Base-by-base conservation (phyloP, 2,113 vertebrate genomes). In the Phocoena sinus region DNA sequence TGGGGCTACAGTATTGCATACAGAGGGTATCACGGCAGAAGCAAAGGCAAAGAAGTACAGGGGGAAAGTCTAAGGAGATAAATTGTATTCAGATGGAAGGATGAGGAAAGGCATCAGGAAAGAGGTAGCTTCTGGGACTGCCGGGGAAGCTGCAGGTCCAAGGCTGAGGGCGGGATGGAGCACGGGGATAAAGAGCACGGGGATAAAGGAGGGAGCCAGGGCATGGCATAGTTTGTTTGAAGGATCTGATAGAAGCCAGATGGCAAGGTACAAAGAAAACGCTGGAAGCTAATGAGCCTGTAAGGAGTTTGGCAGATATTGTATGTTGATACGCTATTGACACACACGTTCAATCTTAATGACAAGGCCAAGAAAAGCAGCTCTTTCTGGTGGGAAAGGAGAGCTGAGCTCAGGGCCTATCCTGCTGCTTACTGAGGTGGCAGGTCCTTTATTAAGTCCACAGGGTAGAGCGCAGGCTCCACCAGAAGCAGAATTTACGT, bases 1-100 rank as follows among this genome's bases (percentile, higher is more conserved):
- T 0, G 2, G 6, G 60, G 47, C 36, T 20, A 36, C 5, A 28
- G 7, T 17, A 20, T 1, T 8, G 25, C n/a, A 5, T 23, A 31
- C 11, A 7, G 3, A 23, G 38, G 71, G 36, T 6, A 38, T 11
- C 36, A 13, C 1, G 0, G 0, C 26, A 62, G 44, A 83, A 89
- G 44, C 23, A 31, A 31, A 65, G 2, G 20, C 25, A 28, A 25
- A 56, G 28, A 8, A 23, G 7, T 14, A 0, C 8, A 31, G 10
- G 7, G n/a, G 8, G 1, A 36, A 50, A 31, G 26, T 8, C 28
- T 10, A 18, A 4, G 26, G 67, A 65, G 36, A 53, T 5, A 26
- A 70, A n/a, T 0, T 44, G 3, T 6, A 47, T 7, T 62, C 62
- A 5, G 25, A 82, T 7, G 13, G 60, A 70, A 80, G n/a, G 10